Conservation (phyloP, 2,888 invertebrate genomes). For the Plagodis pulveraria region DNA sequence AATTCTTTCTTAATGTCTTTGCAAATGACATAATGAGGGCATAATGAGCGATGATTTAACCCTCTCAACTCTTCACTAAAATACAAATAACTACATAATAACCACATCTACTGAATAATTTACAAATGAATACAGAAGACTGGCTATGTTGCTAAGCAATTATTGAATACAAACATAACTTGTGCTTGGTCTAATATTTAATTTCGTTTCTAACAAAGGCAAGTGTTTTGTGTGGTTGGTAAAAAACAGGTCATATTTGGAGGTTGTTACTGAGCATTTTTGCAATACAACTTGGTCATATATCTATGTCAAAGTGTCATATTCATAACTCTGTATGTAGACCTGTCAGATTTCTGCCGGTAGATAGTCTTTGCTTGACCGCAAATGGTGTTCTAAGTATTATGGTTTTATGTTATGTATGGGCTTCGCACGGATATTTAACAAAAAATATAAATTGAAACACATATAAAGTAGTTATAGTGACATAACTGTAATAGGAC, state of each 20-base stretch:
- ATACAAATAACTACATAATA: too few relatives aligned
- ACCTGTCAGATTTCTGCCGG: slow-evolving; percentile 26
- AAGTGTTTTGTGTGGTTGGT: background rate
- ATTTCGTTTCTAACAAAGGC: slow-evolving; percentile 6
- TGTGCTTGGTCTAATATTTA: slow-evolving; percentile 10
- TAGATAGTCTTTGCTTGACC: slow-evolving; percentile 21
- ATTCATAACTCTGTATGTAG: slow-evolving; percentile 27
- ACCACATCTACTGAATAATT: too few relatives aligned
- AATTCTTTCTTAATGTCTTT: slow-evolving; percentile 22
- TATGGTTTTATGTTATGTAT: background rate
- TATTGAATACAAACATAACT: slow-evolving; percentile 15
- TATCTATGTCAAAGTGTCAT: slow-evolving; percentile 33
- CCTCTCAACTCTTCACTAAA: too few relatives aligned
- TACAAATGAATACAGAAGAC: slow-evolving; percentile 1
- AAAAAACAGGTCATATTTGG: slow-evolving; percentile 30
- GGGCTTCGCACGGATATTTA: too few relatives aligned
- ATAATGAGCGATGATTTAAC: slow-evolving; percentile 3
- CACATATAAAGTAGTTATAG: too few relatives aligned
- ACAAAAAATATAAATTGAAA: too few relatives aligned
- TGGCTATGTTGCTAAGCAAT: slow-evolving; percentile 16
- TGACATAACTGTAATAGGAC: too few relatives aligned
- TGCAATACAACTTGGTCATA: slow-evolving; percentile 26
- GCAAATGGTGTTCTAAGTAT: slow-evolving; percentile 6
- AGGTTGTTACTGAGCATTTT: slow-evolving; percentile 24
- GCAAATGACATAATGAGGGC: slow-evolving; percentile 16